Base-by-base conservation (phyloP, 2,797 vertebrate species). In the Lutjanus argentimaculatus region DNA sequence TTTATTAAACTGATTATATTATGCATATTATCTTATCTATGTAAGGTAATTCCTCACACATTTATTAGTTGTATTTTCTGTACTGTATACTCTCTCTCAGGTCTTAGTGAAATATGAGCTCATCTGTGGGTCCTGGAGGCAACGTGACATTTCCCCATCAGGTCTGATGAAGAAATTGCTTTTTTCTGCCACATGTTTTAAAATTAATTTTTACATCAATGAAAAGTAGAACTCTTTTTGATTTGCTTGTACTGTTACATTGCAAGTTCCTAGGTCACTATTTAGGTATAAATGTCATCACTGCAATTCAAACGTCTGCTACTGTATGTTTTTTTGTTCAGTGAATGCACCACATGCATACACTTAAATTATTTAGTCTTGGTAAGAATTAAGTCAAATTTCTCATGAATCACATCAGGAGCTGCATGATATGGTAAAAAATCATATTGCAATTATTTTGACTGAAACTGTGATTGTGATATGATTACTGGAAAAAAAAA, bases 141-240 rank as follows among this genome's bases (percentile, higher is more conserved):
- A 93, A 93, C 81, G n/a, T 58, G 40, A 91, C 89, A 1, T 6
- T 77, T 40, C 56, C 84, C 70, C 2, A 16, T 67, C 91, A 92
- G 91, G 91, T 93, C 45, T 68, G 72, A 1, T 79, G n/a, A 62
- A 67, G 30, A 59, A 21, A 8, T 19, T 13, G 2, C 7, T 52
- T 64, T 7, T 42, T 42, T 0, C 49, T 52, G 7, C 30, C 49
- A 4, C 21, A 4, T 6, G 40, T 48, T 30, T 30, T 25, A 0
- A 17, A 52, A 57, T 61, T 0, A 3, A 48, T 74, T 4, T 15
- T 56, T 14, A 45, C 1, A 53, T 46, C 11, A 40, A 10, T 36
- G 43, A 52, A 53, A 25, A 6, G 15, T 15, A 13, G 1, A 19
- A 25, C 15, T 30, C 11, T 14, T 66, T 14, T 8, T 43, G 10